Percentiles rank a stretch among this genome's conserved stretches.
Evolutionary conservation across 2,888 invertebrate species (phyloP).

Genomic region (Marasmarcha lunaedactyla): DNA sequence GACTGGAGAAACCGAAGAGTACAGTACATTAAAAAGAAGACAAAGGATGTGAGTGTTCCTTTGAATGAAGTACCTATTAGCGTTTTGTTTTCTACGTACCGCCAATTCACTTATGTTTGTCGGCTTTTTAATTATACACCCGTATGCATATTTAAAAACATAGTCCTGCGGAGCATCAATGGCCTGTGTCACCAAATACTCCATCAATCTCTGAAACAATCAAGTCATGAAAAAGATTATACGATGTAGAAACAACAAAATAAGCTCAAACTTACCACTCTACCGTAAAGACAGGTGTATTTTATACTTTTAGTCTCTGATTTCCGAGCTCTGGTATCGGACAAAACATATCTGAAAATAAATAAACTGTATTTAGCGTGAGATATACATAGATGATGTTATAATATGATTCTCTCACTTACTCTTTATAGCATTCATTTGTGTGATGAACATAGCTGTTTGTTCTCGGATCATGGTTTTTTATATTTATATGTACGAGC

Average conservation of each 20-base stretch:
- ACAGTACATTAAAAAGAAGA: too few relatives aligned
- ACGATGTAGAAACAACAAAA: not conserved
- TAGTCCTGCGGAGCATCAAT: conserved; percentile 49
- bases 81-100: too few relatives aligned
- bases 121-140: conserved; percentile 21
- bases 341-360: conserved; percentile 36
- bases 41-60: too few relatives aligned
- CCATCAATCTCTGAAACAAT: conserved; percentile 34
- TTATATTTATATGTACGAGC: too few relatives aligned
- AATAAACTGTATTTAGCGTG: not conserved
- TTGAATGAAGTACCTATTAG: too few relatives aligned
- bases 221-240: not conserved
- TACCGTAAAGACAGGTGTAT: conserved; percentile 32
- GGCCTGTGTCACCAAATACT: conserved; percentile 43
- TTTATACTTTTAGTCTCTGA: conserved; percentile 23
- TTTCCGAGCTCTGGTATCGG: conserved; percentile 28
- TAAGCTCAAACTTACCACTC: conserved; percentile 30
- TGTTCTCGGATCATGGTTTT: too few relatives aligned
- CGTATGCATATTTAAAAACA: conserved; percentile 45
- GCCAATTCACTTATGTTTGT: too few relatives aligned
- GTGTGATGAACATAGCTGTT: too few relatives aligned
- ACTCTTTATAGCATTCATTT: too few relatives aligned
- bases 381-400: not conserved
- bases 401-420: too few relatives aligned
- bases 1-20: too few relatives aligned